Evolutionary conservation across 2,113 vertebrate genomes (phyloP).

Genomic region (Vulpes ferrilata): DNA sequence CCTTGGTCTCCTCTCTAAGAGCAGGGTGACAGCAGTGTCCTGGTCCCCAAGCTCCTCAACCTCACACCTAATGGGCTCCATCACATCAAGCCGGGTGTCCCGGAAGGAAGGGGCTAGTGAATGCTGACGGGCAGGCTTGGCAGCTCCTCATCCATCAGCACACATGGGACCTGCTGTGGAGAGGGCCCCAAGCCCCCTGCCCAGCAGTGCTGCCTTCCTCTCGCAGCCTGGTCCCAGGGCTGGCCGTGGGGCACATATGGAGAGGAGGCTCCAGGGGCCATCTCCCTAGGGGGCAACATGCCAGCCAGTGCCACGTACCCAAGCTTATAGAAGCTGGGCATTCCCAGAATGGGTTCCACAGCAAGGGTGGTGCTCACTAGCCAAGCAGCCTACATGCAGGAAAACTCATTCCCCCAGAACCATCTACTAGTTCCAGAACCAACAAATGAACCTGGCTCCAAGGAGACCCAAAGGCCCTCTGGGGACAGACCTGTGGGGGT

Average conservation of each 20-base stretch:
- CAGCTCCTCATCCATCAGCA: background rate
- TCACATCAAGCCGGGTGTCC: background rate
- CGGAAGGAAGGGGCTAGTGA: accelerated
- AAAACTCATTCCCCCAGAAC: no score
- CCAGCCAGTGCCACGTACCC: background rate
- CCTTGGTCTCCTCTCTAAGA: background rate
- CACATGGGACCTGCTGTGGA: background rate
- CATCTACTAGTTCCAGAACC: background rate
- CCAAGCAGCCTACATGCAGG: accelerated
- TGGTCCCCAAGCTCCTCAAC: no score
- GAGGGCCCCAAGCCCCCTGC: no score
- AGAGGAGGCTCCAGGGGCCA: background rate
- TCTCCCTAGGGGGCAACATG: no score
- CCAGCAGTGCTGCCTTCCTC: accelerated
- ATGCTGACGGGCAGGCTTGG: background rate
- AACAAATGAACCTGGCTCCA: no score
- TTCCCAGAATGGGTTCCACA: accelerated
- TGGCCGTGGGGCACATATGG: accelerated
- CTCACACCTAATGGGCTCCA: accelerated
- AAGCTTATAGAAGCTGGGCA: accelerated
- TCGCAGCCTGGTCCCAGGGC: accelerated
- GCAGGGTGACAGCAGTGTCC: background rate
- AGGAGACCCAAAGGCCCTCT: background rate
- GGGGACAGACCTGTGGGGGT: background rate
- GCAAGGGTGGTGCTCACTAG: background rate